Percentiles rank a stretch among this genome's conserved stretches.
Conservation (phyloP, 2,888 invertebrate genomes). For the Agrenia bidenticulata region DNA sequence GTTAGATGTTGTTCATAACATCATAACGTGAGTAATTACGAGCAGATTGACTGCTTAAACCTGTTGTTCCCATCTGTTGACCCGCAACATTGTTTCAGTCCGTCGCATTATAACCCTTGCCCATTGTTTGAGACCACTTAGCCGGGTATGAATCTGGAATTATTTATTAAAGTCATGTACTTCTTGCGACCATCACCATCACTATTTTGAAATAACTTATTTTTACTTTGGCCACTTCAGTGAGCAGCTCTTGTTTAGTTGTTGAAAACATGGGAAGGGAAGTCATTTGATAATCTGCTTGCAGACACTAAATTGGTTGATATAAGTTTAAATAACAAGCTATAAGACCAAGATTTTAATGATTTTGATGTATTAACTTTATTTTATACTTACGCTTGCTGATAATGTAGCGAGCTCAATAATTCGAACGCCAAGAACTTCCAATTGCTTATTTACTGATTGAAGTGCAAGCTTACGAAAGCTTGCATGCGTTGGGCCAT, state of each 20-base stretch:
- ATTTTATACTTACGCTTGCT: conserved; percentile 32
- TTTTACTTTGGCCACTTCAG: conserved; percentile 33
- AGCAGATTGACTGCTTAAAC: conserved; percentile 22
- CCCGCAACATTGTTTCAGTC: conserved; percentile 39
- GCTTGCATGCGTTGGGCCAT: conserved; percentile 26
- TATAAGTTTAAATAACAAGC: no score
- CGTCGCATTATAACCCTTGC: conserved; percentile 39
- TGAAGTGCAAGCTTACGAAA: conserved; percentile 37
- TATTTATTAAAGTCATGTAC: background rate
- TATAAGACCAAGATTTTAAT: no score
- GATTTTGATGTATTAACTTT: background rate
- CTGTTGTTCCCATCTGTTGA: conserved; percentile 52
- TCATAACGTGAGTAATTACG: no score
- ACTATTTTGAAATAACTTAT: background rate
- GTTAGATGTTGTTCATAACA: no score
- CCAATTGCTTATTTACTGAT: conserved; percentile 43
- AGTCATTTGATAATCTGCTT: conserved; percentile 33
- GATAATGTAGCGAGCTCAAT: conserved; percentile 34
- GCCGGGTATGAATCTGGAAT: conserved; percentile 39
- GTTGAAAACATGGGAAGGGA: conserved; percentile 24
- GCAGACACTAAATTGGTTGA: conserved; percentile 9
- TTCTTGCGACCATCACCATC: no score
- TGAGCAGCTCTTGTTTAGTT: conserved; percentile 25
- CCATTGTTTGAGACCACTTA: conserved; percentile 42
- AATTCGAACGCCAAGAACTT: conserved; percentile 38